Evolutionary conservation across 1,140 invertebrate species (phyloP), one percentile per base, ranked within the genome.

Genomic region (Bathynomus jamesi): DNA sequence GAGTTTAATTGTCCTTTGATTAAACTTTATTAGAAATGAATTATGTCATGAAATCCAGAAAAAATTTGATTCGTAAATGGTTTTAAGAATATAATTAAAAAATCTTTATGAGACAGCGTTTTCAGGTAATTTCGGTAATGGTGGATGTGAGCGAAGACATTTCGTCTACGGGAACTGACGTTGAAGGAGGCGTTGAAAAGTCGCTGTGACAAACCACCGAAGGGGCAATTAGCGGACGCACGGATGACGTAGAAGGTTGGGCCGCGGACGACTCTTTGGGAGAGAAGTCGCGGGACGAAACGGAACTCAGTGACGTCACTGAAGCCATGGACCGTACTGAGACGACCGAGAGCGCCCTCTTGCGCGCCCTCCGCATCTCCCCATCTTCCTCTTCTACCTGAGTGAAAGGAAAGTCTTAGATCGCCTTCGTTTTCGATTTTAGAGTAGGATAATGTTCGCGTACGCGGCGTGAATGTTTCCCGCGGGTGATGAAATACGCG

Each of bases 341-440:
- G 8, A 77, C 65, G 0, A 70, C 62, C 1, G 81, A 79, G 8
- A 82, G 67, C 1, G 80, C 78, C 29, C 80, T 67, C 31, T 79
- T 77, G 10, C 81, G 70, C 2, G 79, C 78, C 24, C 77, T 73
- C 10, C 81, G 65, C 25, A 82, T 28, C 72, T 81, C 81, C 0
- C 82, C 81, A 25, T 81, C 82, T 27, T 81, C 76, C 53, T 82
- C 82, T 64, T 82, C 81, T 25, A 81, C 80, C 78, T 81, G 73
- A 2, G 65, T 32, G 24, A 17, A 24, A 25, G 5, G 13, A 61
- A 28, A 29, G 29, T 13, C n/a, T 24, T 53, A 13, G 2, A 27
- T 29, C 13, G 71, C 8, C 71, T 31, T 10, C 13, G 28, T 53
- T 24, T 24, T 24, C 21, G 61, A 63, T 63, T 21, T 21, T 21